These are phyloP conservation scores for Emydoidea blandingii DNA, from an alignment of 2,797 vertebrate species.

Conservation along the genomic window DNA sequence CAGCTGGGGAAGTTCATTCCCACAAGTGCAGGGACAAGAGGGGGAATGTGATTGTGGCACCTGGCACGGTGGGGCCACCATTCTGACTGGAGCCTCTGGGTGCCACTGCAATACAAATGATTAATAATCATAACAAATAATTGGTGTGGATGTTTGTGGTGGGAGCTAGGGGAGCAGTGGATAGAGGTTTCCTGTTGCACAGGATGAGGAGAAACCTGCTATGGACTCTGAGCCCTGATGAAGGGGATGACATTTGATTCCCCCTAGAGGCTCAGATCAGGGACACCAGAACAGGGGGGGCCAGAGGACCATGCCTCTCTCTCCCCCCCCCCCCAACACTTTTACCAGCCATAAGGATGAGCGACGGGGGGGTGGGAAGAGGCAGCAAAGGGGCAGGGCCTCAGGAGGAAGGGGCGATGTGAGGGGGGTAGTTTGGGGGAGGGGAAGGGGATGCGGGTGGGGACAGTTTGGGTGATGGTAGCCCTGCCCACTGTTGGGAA, in stretches of 20 bases:
- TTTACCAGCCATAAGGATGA: neutral
- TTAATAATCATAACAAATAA: neutral
- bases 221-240: neutral
- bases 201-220: neutral
- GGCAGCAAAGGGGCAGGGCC: too few relatives aligned
- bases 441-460: neutral
- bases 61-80: neutral
- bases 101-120: neutral
- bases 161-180: rapidly evolving
- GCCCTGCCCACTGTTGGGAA: too few relatives aligned
- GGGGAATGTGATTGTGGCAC: neutral
- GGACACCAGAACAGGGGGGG: too few relatives aligned
- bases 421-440: neutral
- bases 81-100: rapidly evolving
- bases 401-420: neutral
- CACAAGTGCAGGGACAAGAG: neutral
- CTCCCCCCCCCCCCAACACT: too few relatives aligned
- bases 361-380: too few relatives aligned
- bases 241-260: neutral
- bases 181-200: neutral
- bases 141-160: neutral
- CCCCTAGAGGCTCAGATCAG: neutral
- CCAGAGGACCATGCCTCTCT: too few relatives aligned
- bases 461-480: neutral
- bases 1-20: neutral